Conservation (phyloP, 2,113 vertebrate species). For the Panthera leo region DNA sequence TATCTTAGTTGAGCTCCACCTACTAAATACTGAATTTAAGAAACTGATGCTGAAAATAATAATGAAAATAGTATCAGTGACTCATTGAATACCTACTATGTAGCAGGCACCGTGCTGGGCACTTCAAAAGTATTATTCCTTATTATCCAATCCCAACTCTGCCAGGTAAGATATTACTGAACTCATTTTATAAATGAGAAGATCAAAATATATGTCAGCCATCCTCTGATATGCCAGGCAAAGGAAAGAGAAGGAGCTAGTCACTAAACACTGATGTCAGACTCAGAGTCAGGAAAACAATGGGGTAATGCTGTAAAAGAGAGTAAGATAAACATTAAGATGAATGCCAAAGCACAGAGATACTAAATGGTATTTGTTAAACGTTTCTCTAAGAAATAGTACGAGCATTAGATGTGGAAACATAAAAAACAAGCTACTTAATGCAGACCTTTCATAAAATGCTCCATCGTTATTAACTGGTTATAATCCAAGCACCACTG, state of each 20-base stretch:
- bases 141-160: constrained; percentile 7
- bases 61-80: not conserved
- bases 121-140: constrained; percentile 5
- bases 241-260: not conserved
- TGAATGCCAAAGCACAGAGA: not conserved
- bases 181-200: constrained; percentile 43
- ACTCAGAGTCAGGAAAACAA: not conserved
- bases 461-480: not conserved
- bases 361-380: not conserved
- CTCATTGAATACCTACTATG: not conserved
- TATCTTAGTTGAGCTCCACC: not conserved
- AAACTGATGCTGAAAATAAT: not conserved
- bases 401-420: not conserved
- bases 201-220: not conserved
- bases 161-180: not conserved
- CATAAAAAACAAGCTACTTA: not conserved
- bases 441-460: not conserved
- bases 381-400: not conserved
- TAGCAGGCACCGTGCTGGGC: not conserved
- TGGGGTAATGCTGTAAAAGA: not conserved
- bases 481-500: constrained; percentile 23
- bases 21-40: constrained; percentile 34
- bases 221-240: not conserved
- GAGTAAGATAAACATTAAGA: not conserved
- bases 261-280: not conserved